Evolutionary conservation across 1,140 invertebrate genomes (phyloP).

Genomic region (Diabrotica undecimpunctata): DNA sequence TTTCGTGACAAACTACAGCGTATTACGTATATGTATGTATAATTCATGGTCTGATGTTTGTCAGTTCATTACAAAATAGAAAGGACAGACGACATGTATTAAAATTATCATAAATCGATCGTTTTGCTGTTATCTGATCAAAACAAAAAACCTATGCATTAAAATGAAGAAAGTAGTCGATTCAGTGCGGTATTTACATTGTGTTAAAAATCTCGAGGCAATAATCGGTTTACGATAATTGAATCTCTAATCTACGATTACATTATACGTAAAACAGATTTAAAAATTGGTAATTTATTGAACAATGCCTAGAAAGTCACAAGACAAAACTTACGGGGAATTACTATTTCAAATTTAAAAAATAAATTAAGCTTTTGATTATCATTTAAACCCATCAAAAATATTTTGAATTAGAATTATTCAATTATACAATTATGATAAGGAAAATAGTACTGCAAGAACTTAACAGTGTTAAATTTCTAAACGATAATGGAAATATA

Average conservation of each 20-base stretch:
- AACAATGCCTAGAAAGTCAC: background rate
- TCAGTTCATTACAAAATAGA: background rate
- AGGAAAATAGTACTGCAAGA: no score
- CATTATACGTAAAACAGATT: background rate
- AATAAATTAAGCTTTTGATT: no score
- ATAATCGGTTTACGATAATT: conserved; percentile 2
- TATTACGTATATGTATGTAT: background rate
- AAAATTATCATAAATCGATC: background rate
- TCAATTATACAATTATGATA: no score
- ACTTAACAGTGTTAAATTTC: no score
- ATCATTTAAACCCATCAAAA: no score
- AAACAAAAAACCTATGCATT: conserved; percentile 1
- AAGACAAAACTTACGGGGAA: background rate
- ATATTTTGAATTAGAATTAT: no score
- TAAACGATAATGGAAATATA: no score
- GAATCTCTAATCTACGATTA: background rate
- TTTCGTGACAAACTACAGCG: background rate
- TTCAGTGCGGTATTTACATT: background rate
- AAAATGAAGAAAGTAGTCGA: background rate
- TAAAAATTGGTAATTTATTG: background rate
- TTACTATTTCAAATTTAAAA: no score
- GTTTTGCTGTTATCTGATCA: background rate
- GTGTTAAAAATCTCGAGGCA: background rate
- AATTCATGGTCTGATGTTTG: background rate
- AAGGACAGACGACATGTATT: background rate